Conservation (phyloP, 2,113 vertebrate species). For the Tichodroma muraria region DNA sequence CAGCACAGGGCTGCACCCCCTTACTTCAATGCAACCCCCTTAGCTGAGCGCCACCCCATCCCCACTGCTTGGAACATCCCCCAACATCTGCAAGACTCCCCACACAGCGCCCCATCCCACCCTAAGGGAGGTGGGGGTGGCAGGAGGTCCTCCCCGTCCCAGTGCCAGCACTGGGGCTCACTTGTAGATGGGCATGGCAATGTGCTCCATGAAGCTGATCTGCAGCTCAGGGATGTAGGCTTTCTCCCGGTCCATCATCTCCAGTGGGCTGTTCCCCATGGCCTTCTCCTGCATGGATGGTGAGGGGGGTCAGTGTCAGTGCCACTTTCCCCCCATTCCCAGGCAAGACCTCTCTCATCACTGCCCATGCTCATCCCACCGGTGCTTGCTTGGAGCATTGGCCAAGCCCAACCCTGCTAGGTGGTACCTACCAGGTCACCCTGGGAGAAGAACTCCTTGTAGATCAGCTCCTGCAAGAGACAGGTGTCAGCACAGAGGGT, state of each 20-base stretch:
- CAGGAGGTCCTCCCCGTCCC: background rate
- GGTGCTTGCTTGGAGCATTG: background rate
- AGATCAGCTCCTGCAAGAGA: slow-evolving; percentile 89
- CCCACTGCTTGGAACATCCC: background rate
- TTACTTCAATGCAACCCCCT: too few species aligned
- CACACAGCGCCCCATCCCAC: background rate
- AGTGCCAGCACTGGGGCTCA: slow-evolving; percentile 15
- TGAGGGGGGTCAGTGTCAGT: background rate
- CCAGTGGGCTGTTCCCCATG: slow-evolving; percentile 95
- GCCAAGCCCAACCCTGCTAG: background rate
- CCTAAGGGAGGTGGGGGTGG: background rate
- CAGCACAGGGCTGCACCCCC: background rate
- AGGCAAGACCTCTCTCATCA: background rate
- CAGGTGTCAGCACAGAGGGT: background rate
- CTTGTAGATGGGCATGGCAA: slow-evolving; percentile 98
- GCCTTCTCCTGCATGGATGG: slow-evolving; percentile 85
- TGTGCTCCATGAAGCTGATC: slow-evolving; percentile 99
- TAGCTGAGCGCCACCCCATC: background rate
- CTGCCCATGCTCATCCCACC: background rate
- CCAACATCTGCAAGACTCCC: background rate
- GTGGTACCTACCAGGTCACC: slow-evolving; percentile 89
- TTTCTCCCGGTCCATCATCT: slow-evolving; percentile 99
- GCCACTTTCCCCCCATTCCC: background rate
- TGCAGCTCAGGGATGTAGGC: slow-evolving; percentile 96
- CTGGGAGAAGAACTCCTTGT: slow-evolving; percentile 99